Evolutionary conservation across 2,888 invertebrate species (phyloP), one percentile per base, ranked within the genome.

Genomic region (Microctonus aethiopoides): DNA sequence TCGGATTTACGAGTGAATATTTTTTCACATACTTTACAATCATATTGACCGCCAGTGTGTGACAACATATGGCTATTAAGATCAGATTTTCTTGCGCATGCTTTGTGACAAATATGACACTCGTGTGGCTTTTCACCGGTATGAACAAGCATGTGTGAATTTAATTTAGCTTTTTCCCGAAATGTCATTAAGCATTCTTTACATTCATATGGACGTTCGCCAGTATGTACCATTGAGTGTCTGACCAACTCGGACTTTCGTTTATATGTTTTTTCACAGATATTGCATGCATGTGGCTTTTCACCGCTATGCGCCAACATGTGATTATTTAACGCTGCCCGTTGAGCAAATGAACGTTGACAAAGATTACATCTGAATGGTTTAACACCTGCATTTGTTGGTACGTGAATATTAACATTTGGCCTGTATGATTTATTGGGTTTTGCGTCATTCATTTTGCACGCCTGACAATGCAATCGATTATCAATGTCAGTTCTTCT

Each of bases 161-260:
- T 85, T 2, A 85, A 70, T 67, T 85, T 85, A 2, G 84, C 83
- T 41, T 85, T 85, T 66, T 85, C 85, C 0, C 85, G 77, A 66
- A 85, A 85, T 5, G 85, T 85, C 85, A 85, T 85, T 9, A 85
- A 73, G 56, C 85, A 85, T 65, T 85, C 85, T 72, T 85, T 84
- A 66, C 85, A 85, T 68, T 85, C 85, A 65, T 85, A 84, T 0
- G 85, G 85, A 36, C 85, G 72, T 74, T 84, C 85, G 3, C 85
- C 85, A 1, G 85, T 85, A 62, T 85, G 85, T 0, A 85, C 84
- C 85, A 85, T 84, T 10, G 81, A 79, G 71, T 85, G 85, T 54
- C 85, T 77, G 36, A 84, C 83, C 9, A 85, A 73, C 70, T 85
- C 85, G 1, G 84, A 84, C 29, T 85, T 85, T 46, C 85, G 74